Base-by-base conservation (phyloP, 2,888 invertebrate genomes). In the Torymus aiolomorphi region DNA sequence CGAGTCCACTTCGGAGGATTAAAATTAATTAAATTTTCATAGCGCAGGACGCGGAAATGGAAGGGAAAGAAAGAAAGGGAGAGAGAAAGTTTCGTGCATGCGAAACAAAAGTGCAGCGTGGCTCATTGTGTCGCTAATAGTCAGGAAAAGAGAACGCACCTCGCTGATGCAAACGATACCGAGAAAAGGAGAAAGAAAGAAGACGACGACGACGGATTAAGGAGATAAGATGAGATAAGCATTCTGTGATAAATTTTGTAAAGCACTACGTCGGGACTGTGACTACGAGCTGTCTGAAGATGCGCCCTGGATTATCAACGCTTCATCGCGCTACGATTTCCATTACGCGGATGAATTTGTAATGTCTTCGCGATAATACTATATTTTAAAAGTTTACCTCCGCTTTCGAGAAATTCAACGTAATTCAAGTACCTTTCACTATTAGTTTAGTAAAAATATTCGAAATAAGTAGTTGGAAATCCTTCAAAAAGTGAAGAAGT, bases 11-110 rank as follows among this genome's bases (percentile, higher is more conserved):
- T 59, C 20, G 16, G 75, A 16, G 61, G 59, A 75, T 75, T 75
- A 52, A 72, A 76, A 80, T 80, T 80, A 83, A 84, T 85, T 84
- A 83, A 85, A 85, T 85, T 83, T 84, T 83, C 82, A 80, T 82
- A 72, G 80, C 51, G 59, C 61, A 49, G 52, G 52, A 42, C 1
- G 42, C 42, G 42, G 42, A 42, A 42, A 42, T 42, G 2, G 70
- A 71, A 61, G 24, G 16, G 42, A 51, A 14, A 70, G 51, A 61
- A n/a, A 14, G 20, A 51, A 54, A 57, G 24, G 4, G 20, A 52
- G 71, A 31, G 42, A 67, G 5, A 20, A n/a, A 62, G 31, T 42
- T 63, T 31, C 16, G 70, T 59, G 18, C 20, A 24, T 42, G 70
- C 16, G 42, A 42, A 42, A 42, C 14, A 24, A 67, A 63, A 42